Percentiles rank a stretch among this genome's conserved stretches.
Conservation (phyloP, 2,113 vertebrate species). For the Tragelaphus scriptus region DNA sequence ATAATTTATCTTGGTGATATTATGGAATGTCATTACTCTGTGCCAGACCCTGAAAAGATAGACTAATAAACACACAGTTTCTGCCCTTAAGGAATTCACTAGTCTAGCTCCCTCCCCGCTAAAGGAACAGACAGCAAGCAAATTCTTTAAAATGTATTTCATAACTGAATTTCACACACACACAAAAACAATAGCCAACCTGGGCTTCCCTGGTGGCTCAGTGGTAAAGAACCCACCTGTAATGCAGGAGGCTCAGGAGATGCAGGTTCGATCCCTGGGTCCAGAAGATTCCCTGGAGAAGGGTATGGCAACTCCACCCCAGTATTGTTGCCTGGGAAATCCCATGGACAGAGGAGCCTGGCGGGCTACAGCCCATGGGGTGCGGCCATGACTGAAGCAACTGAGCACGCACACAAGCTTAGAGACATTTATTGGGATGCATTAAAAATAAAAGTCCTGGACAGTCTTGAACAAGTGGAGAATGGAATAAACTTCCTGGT, state of each 20-base stretch:
- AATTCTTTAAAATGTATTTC: neutral
- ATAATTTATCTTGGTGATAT: neutral
- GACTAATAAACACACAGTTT: neutral
- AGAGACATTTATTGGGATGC: neutral
- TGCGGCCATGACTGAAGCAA: neutral
- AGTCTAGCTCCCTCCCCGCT: neutral
- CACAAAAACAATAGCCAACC: neutral
- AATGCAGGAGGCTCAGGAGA: neutral
- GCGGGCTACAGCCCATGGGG: neutral
- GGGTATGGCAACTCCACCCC: neutral
- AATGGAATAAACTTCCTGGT: neutral
- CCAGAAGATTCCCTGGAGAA: neutral
- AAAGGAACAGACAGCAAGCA: neutral
- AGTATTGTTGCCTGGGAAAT: neutral
- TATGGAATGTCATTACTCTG: neutral
- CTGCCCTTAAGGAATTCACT: neutral
- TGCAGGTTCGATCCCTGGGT: neutral
- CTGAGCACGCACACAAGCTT: neutral
- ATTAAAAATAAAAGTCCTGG: neutral
- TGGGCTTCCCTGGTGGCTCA: neutral
- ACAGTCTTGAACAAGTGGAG: neutral
- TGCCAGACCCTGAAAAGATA: neutral
- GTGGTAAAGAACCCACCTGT: neutral
- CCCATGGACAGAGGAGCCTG: neutral
- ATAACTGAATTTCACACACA: neutral